A percentile compares a stretch with the other conserved stretches of the same genome.
Conservation (phyloP, 23 tunicate species). For the Styela plicata region DNA sequence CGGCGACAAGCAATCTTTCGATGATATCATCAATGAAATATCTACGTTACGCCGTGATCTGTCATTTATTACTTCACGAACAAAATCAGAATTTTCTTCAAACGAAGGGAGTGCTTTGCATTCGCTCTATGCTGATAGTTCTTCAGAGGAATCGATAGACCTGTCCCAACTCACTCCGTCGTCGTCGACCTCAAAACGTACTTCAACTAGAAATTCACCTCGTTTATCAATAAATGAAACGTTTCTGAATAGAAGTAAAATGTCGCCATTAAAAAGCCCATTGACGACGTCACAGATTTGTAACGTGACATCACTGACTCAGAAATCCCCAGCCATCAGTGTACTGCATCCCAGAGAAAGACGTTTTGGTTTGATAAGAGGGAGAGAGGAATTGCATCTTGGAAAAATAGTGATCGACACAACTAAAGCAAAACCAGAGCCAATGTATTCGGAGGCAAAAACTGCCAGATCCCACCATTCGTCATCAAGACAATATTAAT, state of each 20-base stretch:
- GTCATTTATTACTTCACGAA: constrained; percentile 22
- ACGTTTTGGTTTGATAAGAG: constrained; percentile 24
- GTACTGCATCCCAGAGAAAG: constrained; percentile 17
- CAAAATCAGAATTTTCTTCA: background rate
- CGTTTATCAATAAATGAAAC: too few species aligned
- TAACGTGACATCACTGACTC: background rate
- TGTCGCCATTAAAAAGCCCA: background rate
- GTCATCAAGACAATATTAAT: background rate
- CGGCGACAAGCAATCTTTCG: constrained; percentile 4
- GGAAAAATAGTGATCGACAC: constrained; percentile 25
- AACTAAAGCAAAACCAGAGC: constrained; percentile 7
- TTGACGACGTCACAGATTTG: background rate
- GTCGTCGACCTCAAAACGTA: background rate
- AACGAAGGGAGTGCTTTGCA: background rate
- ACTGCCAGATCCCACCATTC: background rate
- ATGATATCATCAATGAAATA: constrained; percentile 20
- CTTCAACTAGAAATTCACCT: background rate
- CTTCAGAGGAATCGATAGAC: background rate
- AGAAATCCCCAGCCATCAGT: constrained; percentile 5
- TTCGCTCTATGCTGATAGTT: background rate
- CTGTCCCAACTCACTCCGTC: background rate
- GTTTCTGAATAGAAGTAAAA: too few species aligned
- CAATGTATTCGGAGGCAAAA: background rate
- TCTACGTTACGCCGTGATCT: constrained; percentile 15
- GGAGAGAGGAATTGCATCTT: background rate